Evolutionary conservation across 2,888 invertebrate genomes (phyloP), one percentile per base, ranked within the genome.

Genomic region (Tetranychus truncatus): DNA sequence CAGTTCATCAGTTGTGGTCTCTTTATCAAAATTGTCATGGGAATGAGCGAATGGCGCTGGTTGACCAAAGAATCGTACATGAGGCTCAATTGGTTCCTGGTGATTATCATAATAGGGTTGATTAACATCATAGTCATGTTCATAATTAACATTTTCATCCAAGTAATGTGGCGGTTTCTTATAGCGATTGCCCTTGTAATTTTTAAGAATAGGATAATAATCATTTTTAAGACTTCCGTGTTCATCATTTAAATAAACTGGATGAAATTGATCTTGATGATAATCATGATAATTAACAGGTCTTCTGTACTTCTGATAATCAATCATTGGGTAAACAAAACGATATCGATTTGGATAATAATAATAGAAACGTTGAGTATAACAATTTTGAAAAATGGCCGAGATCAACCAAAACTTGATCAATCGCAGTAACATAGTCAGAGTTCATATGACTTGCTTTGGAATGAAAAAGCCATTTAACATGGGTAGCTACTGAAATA

Each of bases 31-130:
- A 24, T 20, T 69, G n/a, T 69, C 69, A 69, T 69, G 21, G 8
- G 21, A 11, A 6, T 69, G 34, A 69, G 21, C 69, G n/a, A 18
- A 69, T 3, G 69, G 69, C 9, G 21, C 69, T 24, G 69, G 69
- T 24, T 69, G 69, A 69, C 69, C 69, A 24, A 69, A 69, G 69
- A 55, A 55, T 15, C 55, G 55, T 9, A 55, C 55, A 55, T 55
- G 55, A 55, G 55, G 55, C 55, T 15, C 15, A 55, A 55, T 55
- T 5, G 55, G 55, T 55, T 55, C 11, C 55, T 55, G 55, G 6
- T 55, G 9, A 15, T 55, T 55, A 15, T 55, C 55, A 55, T 55
- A 9, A 15, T 55, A 1, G 15, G 9, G 55, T 9, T 55, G 11
- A 55, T 55, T 55, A 9, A 1, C 7, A 5, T 7, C 55, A 15